Percentiles rank a stretch among this genome's conserved stretches.
These are phyloP conservation scores for Allobates femoralis DNA, from an alignment of 2,797 vertebrate genomes.

Conservation along the genomic window DNA sequence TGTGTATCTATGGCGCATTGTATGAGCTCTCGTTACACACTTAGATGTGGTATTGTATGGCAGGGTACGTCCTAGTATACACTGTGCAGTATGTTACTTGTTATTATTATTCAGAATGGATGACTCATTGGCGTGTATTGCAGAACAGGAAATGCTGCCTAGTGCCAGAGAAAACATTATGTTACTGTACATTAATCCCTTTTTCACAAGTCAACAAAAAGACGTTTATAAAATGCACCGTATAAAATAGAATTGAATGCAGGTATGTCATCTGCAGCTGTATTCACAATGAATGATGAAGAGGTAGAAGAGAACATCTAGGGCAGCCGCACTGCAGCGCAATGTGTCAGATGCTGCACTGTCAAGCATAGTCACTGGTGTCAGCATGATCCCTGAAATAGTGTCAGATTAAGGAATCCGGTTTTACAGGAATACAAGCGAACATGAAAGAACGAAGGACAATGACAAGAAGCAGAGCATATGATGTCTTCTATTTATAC, in stretches of 20 bases:
- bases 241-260: not conserved
- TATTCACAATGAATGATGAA: not conserved
- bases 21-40: not conserved
- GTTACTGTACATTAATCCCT: constrained; percentile 30
- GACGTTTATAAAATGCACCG: not conserved
- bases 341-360: not conserved
- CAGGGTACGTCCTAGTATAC: not conserved
- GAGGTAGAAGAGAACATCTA: constrained; percentile 3
- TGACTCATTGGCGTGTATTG: constrained; percentile 12
- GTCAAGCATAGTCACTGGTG: constrained; percentile 7
- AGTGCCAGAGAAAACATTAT: constrained; percentile 13
- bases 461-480: constrained; percentile 70
- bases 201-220: not conserved
- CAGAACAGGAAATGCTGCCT: constrained; percentile 3
- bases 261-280: not conserved
- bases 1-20: not conserved
- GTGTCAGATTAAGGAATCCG: constrained; percentile 64
- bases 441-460: constrained; percentile 63
- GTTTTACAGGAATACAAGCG: constrained; percentile 65
- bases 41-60: not conserved
- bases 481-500: constrained; percentile 61
- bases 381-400: constrained; percentile 40
- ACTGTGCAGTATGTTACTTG: not conserved
- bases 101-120: not conserved
- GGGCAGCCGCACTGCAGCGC: not conserved